Conservation (phyloP, 2,797 vertebrate species). For the Oreochromis grahami region DNA sequence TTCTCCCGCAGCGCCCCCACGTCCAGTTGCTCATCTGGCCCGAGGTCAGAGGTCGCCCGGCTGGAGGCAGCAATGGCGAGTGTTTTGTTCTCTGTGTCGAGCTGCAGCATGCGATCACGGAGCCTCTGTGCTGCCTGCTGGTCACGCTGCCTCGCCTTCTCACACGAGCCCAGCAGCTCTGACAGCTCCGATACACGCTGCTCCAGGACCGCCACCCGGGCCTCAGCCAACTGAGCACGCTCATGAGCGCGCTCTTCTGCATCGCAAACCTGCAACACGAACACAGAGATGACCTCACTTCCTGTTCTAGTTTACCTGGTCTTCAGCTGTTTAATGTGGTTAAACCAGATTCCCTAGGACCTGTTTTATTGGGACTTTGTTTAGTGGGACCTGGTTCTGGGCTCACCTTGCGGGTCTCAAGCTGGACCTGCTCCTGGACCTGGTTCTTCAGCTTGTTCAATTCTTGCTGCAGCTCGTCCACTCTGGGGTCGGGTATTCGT, state of each 20-base stretch:
- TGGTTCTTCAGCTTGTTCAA: slow-evolving; percentile 75
- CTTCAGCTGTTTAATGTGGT: neutral
- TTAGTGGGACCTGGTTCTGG: slow-evolving; percentile 20
- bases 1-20: slow-evolving; percentile 79
- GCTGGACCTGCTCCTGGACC: slow-evolving; percentile 82
- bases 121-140: slow-evolving; percentile 81
- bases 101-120: slow-evolving; percentile 84
- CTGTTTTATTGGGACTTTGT: slow-evolving; percentile 67
- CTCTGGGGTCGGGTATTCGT: slow-evolving; percentile 74
- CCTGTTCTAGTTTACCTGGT: neutral
- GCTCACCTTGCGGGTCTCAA: slow-evolving; percentile 26
- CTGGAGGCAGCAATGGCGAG: slow-evolving; percentile 81
- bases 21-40: slow-evolving; percentile 78
- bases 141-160: slow-evolving; percentile 86
- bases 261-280: slow-evolving; percentile 69
- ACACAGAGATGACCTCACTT: neutral
- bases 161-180: slow-evolving; percentile 84
- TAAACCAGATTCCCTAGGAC: slow-evolving; percentile 32
- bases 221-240: slow-evolving; percentile 82
- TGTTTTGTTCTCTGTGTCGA: slow-evolving; percentile 92
- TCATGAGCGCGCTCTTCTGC: slow-evolving; percentile 81
- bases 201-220: slow-evolving; percentile 84
- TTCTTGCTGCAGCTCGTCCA: slow-evolving; percentile 82
- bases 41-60: slow-evolving; percentile 59
- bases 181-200: slow-evolving; percentile 85